Evolutionary conservation across 2,113 vertebrate species (phyloP).

Genomic region (Sinocyclocheilus rhinocerous): DNA sequence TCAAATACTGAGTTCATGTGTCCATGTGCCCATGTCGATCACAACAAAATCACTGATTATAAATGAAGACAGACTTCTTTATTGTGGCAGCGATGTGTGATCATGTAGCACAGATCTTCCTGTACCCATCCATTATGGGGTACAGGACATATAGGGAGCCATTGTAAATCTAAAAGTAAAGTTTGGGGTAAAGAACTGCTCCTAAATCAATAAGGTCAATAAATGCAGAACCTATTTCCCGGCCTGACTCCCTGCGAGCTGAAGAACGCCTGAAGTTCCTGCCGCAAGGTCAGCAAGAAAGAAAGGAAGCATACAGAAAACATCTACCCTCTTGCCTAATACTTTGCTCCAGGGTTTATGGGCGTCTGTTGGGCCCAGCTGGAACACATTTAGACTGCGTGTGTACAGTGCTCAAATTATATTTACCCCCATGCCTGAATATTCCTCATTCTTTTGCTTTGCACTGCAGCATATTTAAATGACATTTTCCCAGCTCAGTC

Average conservation of each 20-base stretch:
- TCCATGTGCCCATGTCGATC: neutral
- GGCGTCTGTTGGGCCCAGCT: constrained; percentile 5
- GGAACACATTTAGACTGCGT: constrained; percentile 12
- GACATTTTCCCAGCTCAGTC: neutral
- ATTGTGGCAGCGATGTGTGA: neutral
- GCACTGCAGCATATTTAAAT: neutral
- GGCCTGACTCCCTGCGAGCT: neutral
- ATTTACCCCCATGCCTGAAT: neutral
- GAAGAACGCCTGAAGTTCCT: neutral
- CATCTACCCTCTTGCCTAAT: neutral
- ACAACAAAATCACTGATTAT: neutral
- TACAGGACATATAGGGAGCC: neutral
- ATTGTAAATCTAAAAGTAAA: neutral
- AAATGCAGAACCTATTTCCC: neutral
- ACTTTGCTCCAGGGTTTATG: constrained; percentile 12
- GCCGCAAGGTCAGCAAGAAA: constrained; percentile 15
- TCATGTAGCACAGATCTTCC: neutral
- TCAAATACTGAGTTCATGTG: neutral
- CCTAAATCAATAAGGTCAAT: constrained; percentile 14
- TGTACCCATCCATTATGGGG: neutral
- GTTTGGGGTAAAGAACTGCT: neutral
- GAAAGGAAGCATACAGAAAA: neutral
- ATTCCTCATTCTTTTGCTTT: constrained; percentile 7
- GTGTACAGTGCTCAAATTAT: neutral
- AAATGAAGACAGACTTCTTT: constrained; percentile 4